Evolutionary conservation across 2,888 invertebrate genomes (phyloP).

Genomic region (Drosophila algonquin): DNA sequence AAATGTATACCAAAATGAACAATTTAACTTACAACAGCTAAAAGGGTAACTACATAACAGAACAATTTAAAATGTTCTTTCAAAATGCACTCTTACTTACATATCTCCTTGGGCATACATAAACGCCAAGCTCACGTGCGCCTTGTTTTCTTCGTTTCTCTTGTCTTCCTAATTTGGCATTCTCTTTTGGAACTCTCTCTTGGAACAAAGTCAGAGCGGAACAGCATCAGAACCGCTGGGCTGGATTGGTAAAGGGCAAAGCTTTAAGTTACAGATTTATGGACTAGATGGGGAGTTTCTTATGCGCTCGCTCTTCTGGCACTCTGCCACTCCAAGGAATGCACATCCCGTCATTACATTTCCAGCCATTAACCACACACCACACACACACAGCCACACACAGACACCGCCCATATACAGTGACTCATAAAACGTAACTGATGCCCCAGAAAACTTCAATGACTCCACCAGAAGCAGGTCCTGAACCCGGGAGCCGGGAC

Average conservation of each 20-base stretch:
- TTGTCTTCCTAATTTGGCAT: constrained; percentile 20
- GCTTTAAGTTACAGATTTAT: constrained; percentile 51
- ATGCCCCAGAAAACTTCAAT: constrained; percentile 47
- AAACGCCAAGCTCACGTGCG: not conserved
- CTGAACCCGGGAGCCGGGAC: not conserved
- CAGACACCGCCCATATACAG: constrained; percentile 10
- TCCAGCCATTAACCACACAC: constrained; percentile 70
- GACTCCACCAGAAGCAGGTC: constrained; percentile 2
- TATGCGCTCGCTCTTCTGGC: not conserved
- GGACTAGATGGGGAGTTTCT: constrained; percentile 24
- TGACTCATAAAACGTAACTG: constrained; percentile 65
- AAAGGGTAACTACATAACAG: not conserved
- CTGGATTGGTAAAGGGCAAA: not conserved
- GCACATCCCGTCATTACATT: constrained; percentile 66
- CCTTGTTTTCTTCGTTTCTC: not conserved
- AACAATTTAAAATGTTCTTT: not conserved
- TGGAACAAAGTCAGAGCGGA: not conserved
- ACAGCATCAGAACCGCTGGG: not conserved
- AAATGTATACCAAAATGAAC: too few species aligned
- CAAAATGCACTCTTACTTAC: not conserved
- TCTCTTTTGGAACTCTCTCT: constrained; percentile 9
- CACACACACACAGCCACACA: constrained; percentile 18
- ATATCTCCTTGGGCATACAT: not conserved
- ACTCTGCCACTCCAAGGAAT: constrained; percentile 39
- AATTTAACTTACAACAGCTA: too few species aligned